A percentile compares a stretch with the other conserved stretches of the same genome.
Evolutionary conservation across 1,140 invertebrate species (phyloP).

Genomic region (Euwallacea fornicatus): DNA sequence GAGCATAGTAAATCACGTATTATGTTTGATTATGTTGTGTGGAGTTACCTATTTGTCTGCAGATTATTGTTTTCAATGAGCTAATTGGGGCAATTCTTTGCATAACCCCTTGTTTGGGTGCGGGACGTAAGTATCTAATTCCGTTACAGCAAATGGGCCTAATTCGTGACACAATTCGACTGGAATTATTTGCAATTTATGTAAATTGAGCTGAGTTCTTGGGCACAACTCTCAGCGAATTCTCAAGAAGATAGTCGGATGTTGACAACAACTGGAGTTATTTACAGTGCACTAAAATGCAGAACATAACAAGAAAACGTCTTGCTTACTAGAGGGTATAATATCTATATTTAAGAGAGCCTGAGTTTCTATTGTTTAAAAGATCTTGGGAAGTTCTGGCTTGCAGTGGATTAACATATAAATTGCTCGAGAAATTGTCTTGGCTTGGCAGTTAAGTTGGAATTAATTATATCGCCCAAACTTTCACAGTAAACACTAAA

Average conservation of each 20-base stretch:
- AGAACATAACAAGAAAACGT: conserved; percentile 46
- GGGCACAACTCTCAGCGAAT: not conserved
- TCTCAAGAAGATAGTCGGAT: conserved; percentile 20
- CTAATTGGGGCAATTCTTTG: too few species aligned
- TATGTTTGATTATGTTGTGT: conserved; percentile 13
- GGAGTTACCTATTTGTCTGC: not conserved
- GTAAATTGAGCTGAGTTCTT: not conserved
- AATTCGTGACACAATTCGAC: too few species aligned
- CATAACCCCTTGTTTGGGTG: too few species aligned
- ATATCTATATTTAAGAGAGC: conserved; percentile 50
- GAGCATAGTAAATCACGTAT: conserved; percentile 25
- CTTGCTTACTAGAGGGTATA: conserved; percentile 50
- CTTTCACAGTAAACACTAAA: not conserved
- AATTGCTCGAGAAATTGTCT: conserved; percentile 35
- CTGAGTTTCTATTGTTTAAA: conserved; percentile 46
- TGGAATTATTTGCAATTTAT: too few species aligned
- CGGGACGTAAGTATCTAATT: too few species aligned
- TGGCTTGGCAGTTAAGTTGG: conserved; percentile 4
- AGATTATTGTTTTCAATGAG: too few species aligned
- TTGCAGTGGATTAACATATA: conserved; percentile 46
- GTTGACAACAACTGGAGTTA: conserved; percentile 17
- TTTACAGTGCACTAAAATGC: conserved; percentile 33
- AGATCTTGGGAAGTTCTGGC: conserved; percentile 43
- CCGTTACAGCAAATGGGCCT: too few species aligned
- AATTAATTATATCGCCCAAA: conserved; percentile 1